Conservation (phyloP, 2,888 invertebrate species). For the Pheosia tremula region DNA sequence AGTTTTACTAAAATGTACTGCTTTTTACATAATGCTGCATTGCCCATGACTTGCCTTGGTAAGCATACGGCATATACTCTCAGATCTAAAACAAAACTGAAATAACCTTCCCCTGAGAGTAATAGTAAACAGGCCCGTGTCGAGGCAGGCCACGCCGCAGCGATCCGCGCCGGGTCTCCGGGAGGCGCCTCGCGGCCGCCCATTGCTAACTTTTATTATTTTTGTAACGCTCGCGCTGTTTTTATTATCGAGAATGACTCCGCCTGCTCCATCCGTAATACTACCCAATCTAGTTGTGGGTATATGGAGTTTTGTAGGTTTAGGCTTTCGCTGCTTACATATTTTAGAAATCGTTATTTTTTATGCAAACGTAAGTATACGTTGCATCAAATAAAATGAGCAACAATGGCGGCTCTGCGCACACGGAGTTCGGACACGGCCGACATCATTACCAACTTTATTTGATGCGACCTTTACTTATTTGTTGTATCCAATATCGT, state of each 20-base stretch:
- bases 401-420: no score
- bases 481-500: neutral
- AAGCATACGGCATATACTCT: neutral
- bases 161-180: slow-evolving; percentile 27
- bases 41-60: neutral
- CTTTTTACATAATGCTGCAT: no score
- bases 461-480: neutral
- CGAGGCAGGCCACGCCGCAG: slow-evolving; percentile 47
- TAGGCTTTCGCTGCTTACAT: slow-evolving; percentile 12
- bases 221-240: slow-evolving; percentile 68
- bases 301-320: slow-evolving; percentile 19
- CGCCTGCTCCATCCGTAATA: slow-evolving; percentile 50
- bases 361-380: neutral
- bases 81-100: slow-evolving; percentile 58
- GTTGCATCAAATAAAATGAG: no score
- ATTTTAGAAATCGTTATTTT: slow-evolving; percentile 6
- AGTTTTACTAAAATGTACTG: no score
- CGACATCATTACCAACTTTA: no score
- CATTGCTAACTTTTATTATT: slow-evolving; percentile 76
- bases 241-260: slow-evolving; percentile 67
- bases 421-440: no score
- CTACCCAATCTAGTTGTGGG: slow-evolving; percentile 41
- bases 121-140: slow-evolving; percentile 68
- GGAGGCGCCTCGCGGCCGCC: slow-evolving; percentile 65
- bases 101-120: slow-evolving; percentile 57